Evolutionary conservation across 2,888 invertebrate genomes (phyloP), one percentile per base, ranked within the genome.

Genomic region (Auanema freiburgensis): DNA sequence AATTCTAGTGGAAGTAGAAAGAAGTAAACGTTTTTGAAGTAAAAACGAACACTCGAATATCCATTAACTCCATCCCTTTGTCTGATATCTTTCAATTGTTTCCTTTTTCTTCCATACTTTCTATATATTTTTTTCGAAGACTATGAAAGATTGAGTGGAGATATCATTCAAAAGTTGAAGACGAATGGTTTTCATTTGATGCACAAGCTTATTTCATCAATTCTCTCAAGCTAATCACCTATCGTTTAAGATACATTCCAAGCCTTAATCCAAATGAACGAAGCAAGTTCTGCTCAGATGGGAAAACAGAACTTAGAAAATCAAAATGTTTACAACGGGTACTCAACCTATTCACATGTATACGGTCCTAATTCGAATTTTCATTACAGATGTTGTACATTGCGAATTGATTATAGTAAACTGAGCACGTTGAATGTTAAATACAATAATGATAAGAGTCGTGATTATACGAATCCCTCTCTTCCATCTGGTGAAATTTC

Each of bases 361-460:
- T 43, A 14, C 11, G 43, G 11, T 14, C 43, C 14, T 43, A 43
- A 43, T 12, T 43, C 14, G 14, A 11, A 43, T 43, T 43, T 43
- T 89, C 97, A 95, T 87, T 64, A 41, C 53, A 94, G 95, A 66
- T 98, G 98, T 88, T 97, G 97, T 88, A 97, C 96, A 62, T 89
- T 98, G 84, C 91, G 96, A 86, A 97, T 98, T 86, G 76, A 76
- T 61, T 76, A 74, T 65, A 75, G 95, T 81, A 98, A 98, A 88
- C 90, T 98, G 89, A 91, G 92, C 81, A 93, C 92, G 81, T 89
- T 98, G 83, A 97, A 97, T 87, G 97, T 98, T 79, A 95, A 96
- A 86, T 99, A 95, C 88, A 99, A 98, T 89, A 99, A 98, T 87
- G 98, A 99, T 88, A 98, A 99, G 88, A 95, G 94, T 69, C 89